Percentiles rank a stretch among this genome's conserved stretches.
phyloP scores from a whole-genome alignment of 2,797 vertebrate genomes.

The Iguana delicatissima region DNA sequence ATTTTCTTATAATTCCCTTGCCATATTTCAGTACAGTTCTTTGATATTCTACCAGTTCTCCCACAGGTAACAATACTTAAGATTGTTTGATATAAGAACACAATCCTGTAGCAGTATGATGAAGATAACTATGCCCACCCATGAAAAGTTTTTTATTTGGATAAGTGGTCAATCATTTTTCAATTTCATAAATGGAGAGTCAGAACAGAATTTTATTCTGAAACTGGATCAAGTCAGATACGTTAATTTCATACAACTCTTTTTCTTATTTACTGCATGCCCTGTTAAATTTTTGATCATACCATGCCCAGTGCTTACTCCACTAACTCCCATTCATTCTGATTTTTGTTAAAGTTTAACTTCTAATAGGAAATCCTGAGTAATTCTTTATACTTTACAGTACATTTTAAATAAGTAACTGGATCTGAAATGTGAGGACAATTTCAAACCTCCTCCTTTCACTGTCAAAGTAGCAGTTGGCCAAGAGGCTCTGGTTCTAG shows the following conservation, averaged over 20 bases:
- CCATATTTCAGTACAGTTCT: background rate
- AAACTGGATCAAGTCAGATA: background rate
- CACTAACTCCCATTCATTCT: background rate
- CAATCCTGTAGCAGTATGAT: background rate
- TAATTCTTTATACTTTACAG: background rate
- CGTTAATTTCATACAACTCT: background rate
- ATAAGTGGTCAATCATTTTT: background rate
- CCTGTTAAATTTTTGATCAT: background rate
- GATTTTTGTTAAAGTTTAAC: background rate
- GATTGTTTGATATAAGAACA: background rate
- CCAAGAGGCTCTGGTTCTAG: background rate
- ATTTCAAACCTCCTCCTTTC: background rate
- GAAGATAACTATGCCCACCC: background rate
- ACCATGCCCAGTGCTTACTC: background rate
- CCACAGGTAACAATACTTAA: background rate
- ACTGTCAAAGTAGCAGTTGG: background rate
- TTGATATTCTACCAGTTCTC: background rate
- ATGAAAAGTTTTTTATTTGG: background rate
- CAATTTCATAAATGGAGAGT: background rate
- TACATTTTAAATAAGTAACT: background rate
- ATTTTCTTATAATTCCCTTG: background rate
- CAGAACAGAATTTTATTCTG: background rate
- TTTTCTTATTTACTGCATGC: background rate
- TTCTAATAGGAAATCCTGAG: background rate
- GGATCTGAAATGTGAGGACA: background rate